Percentiles rank a stretch among this genome's conserved stretches.
Conservation (phyloP, 2,113 vertebrate genomes). For the Marcusenius ussheri region DNA sequence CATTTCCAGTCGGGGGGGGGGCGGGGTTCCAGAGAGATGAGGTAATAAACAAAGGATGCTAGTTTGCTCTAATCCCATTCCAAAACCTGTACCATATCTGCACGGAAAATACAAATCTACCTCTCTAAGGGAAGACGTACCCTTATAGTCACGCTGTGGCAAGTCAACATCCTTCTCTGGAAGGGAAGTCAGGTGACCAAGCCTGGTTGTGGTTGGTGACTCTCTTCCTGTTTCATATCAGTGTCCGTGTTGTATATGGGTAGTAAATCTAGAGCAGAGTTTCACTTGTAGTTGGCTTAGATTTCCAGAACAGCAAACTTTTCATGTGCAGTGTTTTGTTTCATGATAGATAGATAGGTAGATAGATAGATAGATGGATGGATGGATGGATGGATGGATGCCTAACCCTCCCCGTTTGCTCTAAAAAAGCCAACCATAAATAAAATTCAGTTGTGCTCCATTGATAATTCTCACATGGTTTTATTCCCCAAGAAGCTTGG, state of each 20-base stretch:
- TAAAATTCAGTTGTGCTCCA: not conserved
- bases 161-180: not conserved
- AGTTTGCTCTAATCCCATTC: not conserved
- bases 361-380: not conserved
- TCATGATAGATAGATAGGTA: not conserved
- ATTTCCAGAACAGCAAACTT: not conserved
- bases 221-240: not conserved
- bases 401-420: not conserved
- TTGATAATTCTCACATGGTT: not conserved
- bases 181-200: not conserved
- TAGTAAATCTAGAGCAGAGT: not conserved
- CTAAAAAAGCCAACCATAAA: not conserved
- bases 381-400: too few relatives aligned
- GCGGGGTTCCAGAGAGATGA: not conserved
- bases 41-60: not conserved
- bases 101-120: not conserved
- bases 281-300: not conserved
- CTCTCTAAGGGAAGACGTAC: not conserved
- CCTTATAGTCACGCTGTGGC: not conserved
- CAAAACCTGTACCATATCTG: not conserved
- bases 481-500: not conserved
- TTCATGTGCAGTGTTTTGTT: not conserved
- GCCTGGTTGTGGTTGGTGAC: not conserved
- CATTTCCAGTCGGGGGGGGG: not conserved
- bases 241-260: not conserved